Percentiles rank a stretch among this genome's conserved stretches.
These are phyloP conservation scores for Planococcus citri DNA, from an alignment of 1,140 invertebrate species.

Conservation along the genomic window DNA sequence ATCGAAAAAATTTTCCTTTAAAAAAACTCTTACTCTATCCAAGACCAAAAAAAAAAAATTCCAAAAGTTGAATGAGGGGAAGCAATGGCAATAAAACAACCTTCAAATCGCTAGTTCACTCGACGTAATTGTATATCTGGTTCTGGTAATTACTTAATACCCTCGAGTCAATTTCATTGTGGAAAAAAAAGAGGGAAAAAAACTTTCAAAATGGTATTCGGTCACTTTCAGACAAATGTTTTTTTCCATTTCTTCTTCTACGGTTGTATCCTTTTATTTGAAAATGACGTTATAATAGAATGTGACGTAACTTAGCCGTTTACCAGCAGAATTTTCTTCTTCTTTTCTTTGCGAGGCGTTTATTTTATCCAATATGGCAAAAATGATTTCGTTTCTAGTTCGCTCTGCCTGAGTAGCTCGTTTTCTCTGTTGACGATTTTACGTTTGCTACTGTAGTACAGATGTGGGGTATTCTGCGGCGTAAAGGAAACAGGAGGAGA, in stretches of 20 bases:
- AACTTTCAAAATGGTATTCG: background rate
- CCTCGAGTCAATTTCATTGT: background rate
- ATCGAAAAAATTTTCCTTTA: no score
- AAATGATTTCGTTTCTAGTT: background rate
- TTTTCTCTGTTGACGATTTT: no score
- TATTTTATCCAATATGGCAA: constrained; percentile 7
- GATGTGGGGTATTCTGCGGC: no score
- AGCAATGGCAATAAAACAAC: no score
- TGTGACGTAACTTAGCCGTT: background rate
- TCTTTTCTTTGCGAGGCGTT: background rate
- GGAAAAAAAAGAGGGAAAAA: background rate
- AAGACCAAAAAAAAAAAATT: no score
- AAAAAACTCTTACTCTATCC: no score
- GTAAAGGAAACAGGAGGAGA: no score
- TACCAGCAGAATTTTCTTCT: background rate
- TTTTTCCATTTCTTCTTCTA: background rate
- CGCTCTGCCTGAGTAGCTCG: background rate
- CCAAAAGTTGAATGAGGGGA: no score
- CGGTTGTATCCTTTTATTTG: background rate
- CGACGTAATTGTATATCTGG: background rate
- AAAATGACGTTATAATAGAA: background rate
- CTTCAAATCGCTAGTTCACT: no score
- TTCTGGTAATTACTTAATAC: background rate
- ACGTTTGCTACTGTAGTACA: no score
- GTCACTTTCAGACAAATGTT: background rate